These are phyloP conservation scores for Myopa tessellatipennis DNA, from an alignment of 2,888 invertebrate genomes.

Conservation along the genomic window DNA sequence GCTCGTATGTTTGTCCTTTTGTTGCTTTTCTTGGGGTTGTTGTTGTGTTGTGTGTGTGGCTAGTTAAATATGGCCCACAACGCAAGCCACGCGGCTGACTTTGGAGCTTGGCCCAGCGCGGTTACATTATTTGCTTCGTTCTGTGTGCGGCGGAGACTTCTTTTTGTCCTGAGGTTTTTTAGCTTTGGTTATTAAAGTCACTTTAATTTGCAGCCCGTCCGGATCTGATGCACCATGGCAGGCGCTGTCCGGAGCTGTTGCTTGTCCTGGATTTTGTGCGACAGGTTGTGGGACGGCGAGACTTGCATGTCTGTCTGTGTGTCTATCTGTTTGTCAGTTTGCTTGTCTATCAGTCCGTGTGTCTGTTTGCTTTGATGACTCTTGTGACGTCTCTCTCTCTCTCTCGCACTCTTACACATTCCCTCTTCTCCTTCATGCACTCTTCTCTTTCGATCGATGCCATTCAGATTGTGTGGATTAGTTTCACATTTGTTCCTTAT, in stretches of 20 bases:
- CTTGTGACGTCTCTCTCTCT: background rate
- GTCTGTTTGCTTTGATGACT: background rate
- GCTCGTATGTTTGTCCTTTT: constrained; percentile 5
- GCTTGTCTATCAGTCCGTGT: background rate
- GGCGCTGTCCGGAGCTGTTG: too few relatives aligned
- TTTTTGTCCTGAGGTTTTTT: background rate
- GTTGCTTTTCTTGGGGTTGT: constrained; percentile 17
- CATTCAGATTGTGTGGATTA: too few relatives aligned
- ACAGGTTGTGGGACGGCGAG: too few relatives aligned
- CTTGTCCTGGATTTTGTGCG: too few relatives aligned
- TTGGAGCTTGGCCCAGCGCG: background rate
- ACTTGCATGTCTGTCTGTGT: too few relatives aligned
- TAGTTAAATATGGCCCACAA: background rate
- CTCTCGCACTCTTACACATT: too few relatives aligned
- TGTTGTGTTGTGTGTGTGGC: background rate
- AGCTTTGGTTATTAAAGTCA: constrained; percentile 60
- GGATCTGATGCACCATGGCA: constrained; percentile 64
- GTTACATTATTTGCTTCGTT: constrained; percentile 19
- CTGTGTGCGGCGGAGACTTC: too few relatives aligned
- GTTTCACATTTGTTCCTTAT: too few relatives aligned
- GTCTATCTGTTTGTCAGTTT: too few relatives aligned
- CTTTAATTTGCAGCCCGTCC: constrained; percentile 64
- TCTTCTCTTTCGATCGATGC: too few relatives aligned
- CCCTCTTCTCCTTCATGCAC: too few relatives aligned
- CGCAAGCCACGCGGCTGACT: too few relatives aligned